Evolutionary conservation across 2,113 vertebrate genomes (phyloP).

Genomic region (Canis aureus): DNA sequence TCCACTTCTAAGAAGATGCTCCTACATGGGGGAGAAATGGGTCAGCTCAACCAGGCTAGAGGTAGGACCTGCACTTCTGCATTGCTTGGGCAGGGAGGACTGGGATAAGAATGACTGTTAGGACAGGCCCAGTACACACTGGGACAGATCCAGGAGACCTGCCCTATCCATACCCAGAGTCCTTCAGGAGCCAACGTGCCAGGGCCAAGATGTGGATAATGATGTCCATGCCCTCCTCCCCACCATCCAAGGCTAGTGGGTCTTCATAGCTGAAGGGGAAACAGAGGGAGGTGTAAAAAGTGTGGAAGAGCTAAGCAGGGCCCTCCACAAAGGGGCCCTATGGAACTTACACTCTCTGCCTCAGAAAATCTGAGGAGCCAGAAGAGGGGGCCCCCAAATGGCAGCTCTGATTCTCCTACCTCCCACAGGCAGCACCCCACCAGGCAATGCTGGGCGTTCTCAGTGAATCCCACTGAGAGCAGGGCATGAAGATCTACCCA

Average conservation of each 20-base stretch:
- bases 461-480: not conserved
- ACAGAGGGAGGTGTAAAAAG: not conserved
- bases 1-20: conserved; percentile 96
- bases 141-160: not conserved
- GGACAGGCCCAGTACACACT: not conserved
- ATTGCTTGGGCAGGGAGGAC: not conserved
- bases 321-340: not conserved
- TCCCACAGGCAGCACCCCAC: not conserved
- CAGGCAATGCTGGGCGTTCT: not conserved
- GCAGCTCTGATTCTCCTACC: not conserved
- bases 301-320: not conserved
- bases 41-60: not conserved
- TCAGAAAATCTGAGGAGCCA: not conserved
- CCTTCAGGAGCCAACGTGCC: conserved; percentile 90
- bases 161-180: conserved; percentile 89
- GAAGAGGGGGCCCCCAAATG: not conserved
- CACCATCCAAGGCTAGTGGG: conserved; percentile 93
- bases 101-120: not conserved
- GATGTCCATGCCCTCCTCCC: conserved; percentile 92
- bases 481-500: not conserved
- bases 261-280: conserved; percentile 93
- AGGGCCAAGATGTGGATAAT: conserved; percentile 91
- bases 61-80: not conserved
- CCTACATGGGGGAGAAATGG: conserved; percentile 81
- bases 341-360: not conserved